Conservation (phyloP, 2,113 vertebrate genomes). For the Aldabrachelys gigantea region DNA sequence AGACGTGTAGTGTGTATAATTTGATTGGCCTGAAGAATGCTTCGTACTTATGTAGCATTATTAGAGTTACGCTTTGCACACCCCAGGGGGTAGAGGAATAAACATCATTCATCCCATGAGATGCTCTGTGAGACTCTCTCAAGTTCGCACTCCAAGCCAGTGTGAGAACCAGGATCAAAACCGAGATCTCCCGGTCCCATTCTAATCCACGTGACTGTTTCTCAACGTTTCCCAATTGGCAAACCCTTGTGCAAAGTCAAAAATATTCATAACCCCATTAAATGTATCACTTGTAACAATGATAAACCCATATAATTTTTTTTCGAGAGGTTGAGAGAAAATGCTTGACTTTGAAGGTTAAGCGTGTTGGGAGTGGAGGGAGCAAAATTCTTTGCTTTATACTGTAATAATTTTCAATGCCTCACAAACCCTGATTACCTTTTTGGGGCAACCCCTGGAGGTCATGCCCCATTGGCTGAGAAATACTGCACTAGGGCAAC, state of each 20-base stretch:
- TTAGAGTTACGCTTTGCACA: neutral
- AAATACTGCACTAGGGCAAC: neutral
- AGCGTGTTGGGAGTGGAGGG: neutral
- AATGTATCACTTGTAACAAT: neutral
- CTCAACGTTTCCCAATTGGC: neutral
- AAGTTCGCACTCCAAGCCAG: neutral
- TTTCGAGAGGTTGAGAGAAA: neutral
- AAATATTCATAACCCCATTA: neutral
- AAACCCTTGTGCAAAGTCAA: neutral
- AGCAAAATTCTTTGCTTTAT: neutral
- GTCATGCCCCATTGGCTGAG: neutral
- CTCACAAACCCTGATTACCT: neutral
- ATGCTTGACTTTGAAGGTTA: neutral
- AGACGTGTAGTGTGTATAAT: neutral
- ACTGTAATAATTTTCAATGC: neutral
- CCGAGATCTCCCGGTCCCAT: neutral
- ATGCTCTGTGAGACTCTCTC: neutral
- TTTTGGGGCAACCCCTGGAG: neutral
- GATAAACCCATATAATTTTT: neutral
- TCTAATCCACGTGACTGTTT: neutral
- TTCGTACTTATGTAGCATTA: neutral
- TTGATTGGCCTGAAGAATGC: neutral
- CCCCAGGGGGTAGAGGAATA: neutral
- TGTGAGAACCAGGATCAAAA: neutral
- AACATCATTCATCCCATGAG: neutral